phyloP scores from a whole-genome alignment of 92 coral and sea anemone species.

The Nematostella vectensis region DNA sequence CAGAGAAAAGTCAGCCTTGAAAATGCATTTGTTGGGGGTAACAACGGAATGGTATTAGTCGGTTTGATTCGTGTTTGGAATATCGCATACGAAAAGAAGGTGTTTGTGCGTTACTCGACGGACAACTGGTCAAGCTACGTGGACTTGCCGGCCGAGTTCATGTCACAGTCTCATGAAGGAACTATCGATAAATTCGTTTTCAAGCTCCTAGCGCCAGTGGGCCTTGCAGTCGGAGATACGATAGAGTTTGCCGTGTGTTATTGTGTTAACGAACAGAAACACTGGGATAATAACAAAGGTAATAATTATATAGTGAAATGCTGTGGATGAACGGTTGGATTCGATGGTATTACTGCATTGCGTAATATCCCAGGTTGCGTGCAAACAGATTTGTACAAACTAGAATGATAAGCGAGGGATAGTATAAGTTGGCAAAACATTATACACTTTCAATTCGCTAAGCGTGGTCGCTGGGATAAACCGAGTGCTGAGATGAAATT shows the following conservation, averaged over 20 bases:
- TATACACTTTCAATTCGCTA: too few relatives aligned
- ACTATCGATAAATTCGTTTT: constrained; percentile 19
- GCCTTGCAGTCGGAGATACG: constrained; percentile 7
- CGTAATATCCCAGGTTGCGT: too few relatives aligned
- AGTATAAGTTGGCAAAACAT: too few relatives aligned
- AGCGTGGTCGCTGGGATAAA: too few relatives aligned
- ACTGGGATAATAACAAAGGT: constrained; percentile 50
- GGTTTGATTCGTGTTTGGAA: constrained; percentile 26
- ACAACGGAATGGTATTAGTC: constrained; percentile 19
- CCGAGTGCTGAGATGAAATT: too few relatives aligned
- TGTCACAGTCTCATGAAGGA: constrained; percentile 17
- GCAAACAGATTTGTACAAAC: too few relatives aligned
- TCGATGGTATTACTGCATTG: too few relatives aligned
- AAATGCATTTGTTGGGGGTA: constrained; percentile 20
- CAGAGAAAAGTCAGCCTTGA: constrained; percentile 28
- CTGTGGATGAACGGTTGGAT: too few relatives aligned
- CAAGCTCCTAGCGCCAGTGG: background rate
- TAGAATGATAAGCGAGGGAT: too few relatives aligned
- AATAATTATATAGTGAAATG: constrained; percentile 30
- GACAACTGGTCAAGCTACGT: constrained; percentile 12
- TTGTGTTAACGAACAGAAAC: constrained; percentile 9
- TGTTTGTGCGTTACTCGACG: constrained; percentile 12
- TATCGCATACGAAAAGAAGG: constrained; percentile 20
- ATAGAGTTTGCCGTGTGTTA: constrained; percentile 40
- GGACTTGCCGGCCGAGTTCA: constrained; percentile 9